Conservation (phyloP, 64 coral and sea anemone species). For the Dendronephthya gigantea region DNA sequence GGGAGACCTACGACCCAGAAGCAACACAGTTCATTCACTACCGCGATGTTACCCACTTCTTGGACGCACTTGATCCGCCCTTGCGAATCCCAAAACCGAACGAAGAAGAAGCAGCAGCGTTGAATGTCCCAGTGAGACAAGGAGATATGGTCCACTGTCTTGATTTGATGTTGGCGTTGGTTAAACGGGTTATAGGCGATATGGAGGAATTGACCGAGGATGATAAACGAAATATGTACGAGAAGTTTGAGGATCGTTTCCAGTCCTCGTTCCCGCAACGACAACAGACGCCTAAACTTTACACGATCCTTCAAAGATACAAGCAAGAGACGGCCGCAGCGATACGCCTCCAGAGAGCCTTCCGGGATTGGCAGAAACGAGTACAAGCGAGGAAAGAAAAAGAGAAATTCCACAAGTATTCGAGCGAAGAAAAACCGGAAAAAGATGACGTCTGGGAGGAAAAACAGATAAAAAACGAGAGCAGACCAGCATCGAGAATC, state of each 20-base stretch:
- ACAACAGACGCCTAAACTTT: background rate
- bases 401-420: slow-evolving; percentile 47
- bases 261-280: background rate
- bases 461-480: background rate
- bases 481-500: background rate
- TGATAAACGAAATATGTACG: slow-evolving; percentile 30
- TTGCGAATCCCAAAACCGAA: slow-evolving; percentile 89
- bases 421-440: slow-evolving; percentile 24
- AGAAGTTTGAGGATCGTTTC: background rate
- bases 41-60: slow-evolving; percentile 67
- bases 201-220: slow-evolving; percentile 73
- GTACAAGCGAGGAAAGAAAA: slow-evolving; percentile 21
- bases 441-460: slow-evolving; percentile 5
- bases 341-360: background rate
- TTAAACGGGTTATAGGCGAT: slow-evolving; percentile 64
- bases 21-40: slow-evolving; percentile 77
- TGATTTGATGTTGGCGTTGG: slow-evolving; percentile 73
- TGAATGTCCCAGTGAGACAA: slow-evolving; percentile 62
- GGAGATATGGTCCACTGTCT: slow-evolving; percentile 66
- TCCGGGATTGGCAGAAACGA: slow-evolving; percentile 4
- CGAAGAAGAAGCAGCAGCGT: slow-evolving; percentile 45
- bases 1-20: slow-evolving; percentile 76
- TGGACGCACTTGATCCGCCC: slow-evolving; percentile 74
- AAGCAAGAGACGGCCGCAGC: background rate
- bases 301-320: slow-evolving; percentile 9